A percentile compares a stretch with the other conserved stretches of the same genome.
These are phyloP conservation scores for Lasiurus cinereus DNA, from an alignment of 2,113 vertebrate genomes.

Conservation along the genomic window DNA sequence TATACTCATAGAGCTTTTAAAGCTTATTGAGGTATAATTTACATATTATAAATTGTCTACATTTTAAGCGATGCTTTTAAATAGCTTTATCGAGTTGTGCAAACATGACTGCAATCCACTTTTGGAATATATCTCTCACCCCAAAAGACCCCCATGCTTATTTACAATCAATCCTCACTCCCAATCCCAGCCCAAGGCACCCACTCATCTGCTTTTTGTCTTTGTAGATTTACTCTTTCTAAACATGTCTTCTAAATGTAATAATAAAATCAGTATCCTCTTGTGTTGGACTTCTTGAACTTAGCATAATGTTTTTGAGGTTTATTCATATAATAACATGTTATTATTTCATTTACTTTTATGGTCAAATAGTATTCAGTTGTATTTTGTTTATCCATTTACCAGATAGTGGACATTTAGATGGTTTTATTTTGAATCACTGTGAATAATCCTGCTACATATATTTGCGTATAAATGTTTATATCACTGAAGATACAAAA, in stretches of 20 bases:
- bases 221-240: slow-evolving; percentile 21
- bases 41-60: neutral
- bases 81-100: neutral
- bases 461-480: neutral
- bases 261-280: neutral
- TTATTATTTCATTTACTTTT: neutral
- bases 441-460: neutral
- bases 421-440: neutral
- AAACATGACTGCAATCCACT: neutral
- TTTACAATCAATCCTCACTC: neutral
- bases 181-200: neutral
- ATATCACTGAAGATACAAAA: neutral
- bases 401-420: neutral
- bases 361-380: neutral
- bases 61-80: slow-evolving; percentile 17
- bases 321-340: neutral
- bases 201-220: neutral
- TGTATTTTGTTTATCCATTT: neutral
- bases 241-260: neutral
- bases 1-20: neutral
- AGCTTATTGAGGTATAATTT: slow-evolving; percentile 12
- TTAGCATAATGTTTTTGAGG: neutral
- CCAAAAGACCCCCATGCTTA: neutral
- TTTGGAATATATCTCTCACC: neutral
- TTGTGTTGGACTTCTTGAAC: neutral